Percentiles rank a stretch among this genome's conserved stretches.
Evolutionary conservation across 1,140 invertebrate species (phyloP).

Genomic region (Neodiprion virginianus): DNA sequence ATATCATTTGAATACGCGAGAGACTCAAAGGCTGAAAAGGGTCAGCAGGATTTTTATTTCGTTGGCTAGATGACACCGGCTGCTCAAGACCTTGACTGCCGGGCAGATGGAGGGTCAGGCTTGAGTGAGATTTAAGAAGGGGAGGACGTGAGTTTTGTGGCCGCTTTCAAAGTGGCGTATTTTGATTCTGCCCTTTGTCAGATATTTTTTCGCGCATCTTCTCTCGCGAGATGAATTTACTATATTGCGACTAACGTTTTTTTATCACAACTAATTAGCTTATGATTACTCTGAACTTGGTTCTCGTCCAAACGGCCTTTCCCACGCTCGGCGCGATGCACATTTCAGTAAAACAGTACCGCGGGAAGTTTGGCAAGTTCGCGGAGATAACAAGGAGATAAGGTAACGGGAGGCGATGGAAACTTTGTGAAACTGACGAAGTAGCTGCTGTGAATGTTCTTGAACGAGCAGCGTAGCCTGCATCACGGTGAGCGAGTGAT

Average conservation of each 20-base stretch:
- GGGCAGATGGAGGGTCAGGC: no score
- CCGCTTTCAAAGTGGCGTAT: no score
- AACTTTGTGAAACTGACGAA: conserved; percentile 1
- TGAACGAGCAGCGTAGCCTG: not conserved
- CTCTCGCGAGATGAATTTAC: no score
- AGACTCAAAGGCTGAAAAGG: conserved; percentile 22
- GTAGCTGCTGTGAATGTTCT: not conserved
- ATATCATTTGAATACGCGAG: conserved; percentile 38
- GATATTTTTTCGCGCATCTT: not conserved
- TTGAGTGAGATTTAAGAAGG: no score
- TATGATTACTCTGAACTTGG: not conserved
- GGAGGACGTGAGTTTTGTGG: no score
- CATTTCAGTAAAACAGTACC: not conserved
- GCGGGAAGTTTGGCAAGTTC: not conserved
- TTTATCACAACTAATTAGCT: not conserved
- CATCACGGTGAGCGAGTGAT: not conserved
- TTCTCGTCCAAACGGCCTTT: not conserved
- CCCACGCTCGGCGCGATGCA: not conserved
- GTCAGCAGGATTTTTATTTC: conserved; percentile 34
- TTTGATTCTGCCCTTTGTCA: not conserved
- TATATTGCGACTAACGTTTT: no score
- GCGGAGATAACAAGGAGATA: not conserved
- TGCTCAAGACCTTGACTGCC: no score
- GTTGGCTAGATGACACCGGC: no score
- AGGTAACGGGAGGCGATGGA: not conserved